A percentile compares a stretch with the other conserved stretches of the same genome.
These are phyloP conservation scores for Achlya flavicornis DNA, from an alignment of 2,888 invertebrate genomes.

Conservation along the genomic window DNA sequence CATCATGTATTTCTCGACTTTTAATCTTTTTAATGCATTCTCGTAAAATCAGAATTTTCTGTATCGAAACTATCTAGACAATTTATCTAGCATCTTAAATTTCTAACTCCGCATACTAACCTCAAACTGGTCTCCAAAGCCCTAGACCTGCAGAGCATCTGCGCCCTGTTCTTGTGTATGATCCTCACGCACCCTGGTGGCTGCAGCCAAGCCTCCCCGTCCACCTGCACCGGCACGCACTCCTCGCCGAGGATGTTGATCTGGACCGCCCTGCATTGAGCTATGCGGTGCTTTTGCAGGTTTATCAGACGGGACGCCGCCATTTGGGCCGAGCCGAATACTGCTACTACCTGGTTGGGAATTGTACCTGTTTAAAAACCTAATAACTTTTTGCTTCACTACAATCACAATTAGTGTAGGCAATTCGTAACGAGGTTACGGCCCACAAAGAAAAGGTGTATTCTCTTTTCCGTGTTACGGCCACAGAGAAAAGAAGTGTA, in stretches of 20 bases:
- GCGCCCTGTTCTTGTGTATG: constrained; percentile 97
- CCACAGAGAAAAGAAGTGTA: too few relatives aligned
- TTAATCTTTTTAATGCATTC: too few relatives aligned
- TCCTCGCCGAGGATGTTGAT: constrained; percentile 97
- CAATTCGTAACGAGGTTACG: too few relatives aligned
- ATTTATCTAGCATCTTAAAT: constrained; percentile 9
- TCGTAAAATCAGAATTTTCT: too few relatives aligned
- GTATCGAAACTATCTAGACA: too few relatives aligned
- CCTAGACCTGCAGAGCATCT: constrained; percentile 96
- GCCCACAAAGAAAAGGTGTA: too few relatives aligned
- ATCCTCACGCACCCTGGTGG: constrained; percentile 98
- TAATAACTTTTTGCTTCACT: neutral
- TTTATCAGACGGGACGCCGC: constrained; percentile 97
- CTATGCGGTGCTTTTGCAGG: constrained; percentile 97
- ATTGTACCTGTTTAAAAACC: neutral
- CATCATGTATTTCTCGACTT: too few relatives aligned
- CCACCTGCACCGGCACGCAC: constrained; percentile 95
- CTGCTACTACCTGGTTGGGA: constrained; percentile 88
- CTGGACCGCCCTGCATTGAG: constrained; percentile 97
- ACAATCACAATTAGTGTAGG: too few relatives aligned
- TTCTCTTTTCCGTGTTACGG: too few relatives aligned
- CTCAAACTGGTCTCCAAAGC: constrained; percentile 95
- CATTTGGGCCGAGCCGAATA: constrained; percentile 99
- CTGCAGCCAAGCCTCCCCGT: constrained; percentile 99
- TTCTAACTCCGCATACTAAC: constrained; percentile 39